Percentiles rank a stretch among this genome's conserved stretches.
phyloP scores from a whole-genome alignment of 2,888 invertebrate species.

The Dicycla oo region DNA sequence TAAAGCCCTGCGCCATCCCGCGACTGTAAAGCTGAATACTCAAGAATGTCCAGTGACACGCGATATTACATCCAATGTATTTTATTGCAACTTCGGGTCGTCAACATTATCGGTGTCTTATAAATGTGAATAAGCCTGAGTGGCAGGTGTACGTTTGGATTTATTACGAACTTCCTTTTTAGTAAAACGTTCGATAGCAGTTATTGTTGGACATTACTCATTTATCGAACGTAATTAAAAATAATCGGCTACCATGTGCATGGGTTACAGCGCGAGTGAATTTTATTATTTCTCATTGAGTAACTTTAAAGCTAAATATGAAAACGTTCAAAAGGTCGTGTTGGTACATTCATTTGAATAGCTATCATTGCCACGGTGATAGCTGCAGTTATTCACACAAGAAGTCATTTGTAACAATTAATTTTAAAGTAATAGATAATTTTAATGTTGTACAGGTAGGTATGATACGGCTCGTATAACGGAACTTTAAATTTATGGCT shows the following conservation, averaged over 20 bases:
- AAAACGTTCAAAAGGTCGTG: slow-evolving; percentile 42
- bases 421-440: slow-evolving; percentile 72
- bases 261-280: slow-evolving; percentile 40
- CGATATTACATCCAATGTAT: slow-evolving; percentile 72
- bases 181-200: slow-evolving; percentile 51
- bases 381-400: slow-evolving; percentile 58
- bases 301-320: slow-evolving; percentile 15
- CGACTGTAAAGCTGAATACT: slow-evolving; percentile 74
- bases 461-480: slow-evolving; percentile 74
- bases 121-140: slow-evolving; percentile 71
- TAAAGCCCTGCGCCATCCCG: slow-evolving; percentile 66
- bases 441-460: slow-evolving; percentile 78
- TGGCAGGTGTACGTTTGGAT: slow-evolving; percentile 75
- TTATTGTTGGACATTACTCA: slow-evolving; percentile 63
- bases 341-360: slow-evolving; percentile 41
- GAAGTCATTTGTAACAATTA: slow-evolving; percentile 67
- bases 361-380: slow-evolving; percentile 54
- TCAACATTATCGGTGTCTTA: slow-evolving; percentile 67
- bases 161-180: slow-evolving; percentile 71
- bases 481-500: slow-evolving; percentile 83
- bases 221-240: slow-evolving; percentile 62
- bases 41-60: slow-evolving; percentile 83
- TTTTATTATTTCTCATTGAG: slow-evolving; percentile 43
- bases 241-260: slow-evolving; percentile 46
- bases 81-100: slow-evolving; percentile 74